Evolutionary conservation across 2,113 vertebrate species (phyloP).

Genomic region (Leucoraja erinaceus): DNA sequence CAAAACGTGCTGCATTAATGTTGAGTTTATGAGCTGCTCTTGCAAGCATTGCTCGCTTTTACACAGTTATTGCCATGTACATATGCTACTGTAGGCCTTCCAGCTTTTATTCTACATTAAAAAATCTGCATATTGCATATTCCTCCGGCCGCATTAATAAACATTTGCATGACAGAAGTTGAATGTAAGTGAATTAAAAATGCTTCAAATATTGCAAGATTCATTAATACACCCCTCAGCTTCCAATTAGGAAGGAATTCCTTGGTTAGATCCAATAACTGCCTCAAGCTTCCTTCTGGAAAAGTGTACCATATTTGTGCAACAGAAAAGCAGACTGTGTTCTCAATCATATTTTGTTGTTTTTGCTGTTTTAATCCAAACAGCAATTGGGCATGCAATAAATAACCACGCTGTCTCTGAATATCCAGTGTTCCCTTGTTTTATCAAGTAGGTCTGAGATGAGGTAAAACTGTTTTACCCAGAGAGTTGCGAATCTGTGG

Average conservation of each 20-base stretch:
- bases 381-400: background rate
- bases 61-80: background rate
- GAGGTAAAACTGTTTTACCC: no score
- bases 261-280: constrained; percentile 19
- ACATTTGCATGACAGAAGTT: constrained; percentile 1
- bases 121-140: background rate
- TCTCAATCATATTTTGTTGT: background rate
- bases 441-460: background rate
- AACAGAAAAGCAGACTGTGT: background rate
- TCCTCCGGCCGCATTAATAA: constrained; percentile 14
- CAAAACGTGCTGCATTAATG: background rate
- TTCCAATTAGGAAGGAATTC: constrained; percentile 31
- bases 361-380: background rate
- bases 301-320: constrained; percentile 6
- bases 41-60: background rate
- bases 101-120: constrained; percentile 27
- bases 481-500: no score
- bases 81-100: constrained; percentile 3
- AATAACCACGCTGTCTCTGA: background rate
- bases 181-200: constrained; percentile 20
- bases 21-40: background rate
- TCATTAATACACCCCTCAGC: constrained; percentile 32
- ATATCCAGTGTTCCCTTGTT: background rate
- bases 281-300: constrained; percentile 27
- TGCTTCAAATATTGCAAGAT: background rate